These are phyloP conservation scores for Eristalis intricaria DNA, from an alignment of 2,888 invertebrate genomes.

Conservation along the genomic window DNA sequence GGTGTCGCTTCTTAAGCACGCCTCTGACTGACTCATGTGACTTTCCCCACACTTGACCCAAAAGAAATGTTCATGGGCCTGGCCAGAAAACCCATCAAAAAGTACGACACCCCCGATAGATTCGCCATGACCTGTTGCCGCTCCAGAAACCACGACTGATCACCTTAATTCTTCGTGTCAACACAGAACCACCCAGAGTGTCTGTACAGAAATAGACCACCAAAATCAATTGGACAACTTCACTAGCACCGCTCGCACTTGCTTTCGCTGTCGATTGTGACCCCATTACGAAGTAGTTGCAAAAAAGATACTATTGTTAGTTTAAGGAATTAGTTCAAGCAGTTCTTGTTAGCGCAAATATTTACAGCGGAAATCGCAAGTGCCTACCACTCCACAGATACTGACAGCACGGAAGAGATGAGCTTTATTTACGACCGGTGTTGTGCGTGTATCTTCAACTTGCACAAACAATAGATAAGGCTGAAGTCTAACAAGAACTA, in stretches of 20 bases:
- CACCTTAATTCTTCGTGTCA: too few relatives aligned
- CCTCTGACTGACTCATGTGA: too few relatives aligned
- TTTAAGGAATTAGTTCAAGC: neutral
- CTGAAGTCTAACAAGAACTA: neutral
- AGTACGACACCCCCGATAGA: too few relatives aligned
- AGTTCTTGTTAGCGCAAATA: neutral
- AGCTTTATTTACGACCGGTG: neutral
- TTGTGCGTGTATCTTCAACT: neutral
- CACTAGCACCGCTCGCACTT: neutral
- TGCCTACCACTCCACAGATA: neutral
- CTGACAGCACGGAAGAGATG: neutral
- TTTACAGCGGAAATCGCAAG: neutral
- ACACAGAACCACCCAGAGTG: too few relatives aligned
- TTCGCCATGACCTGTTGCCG: too few relatives aligned
- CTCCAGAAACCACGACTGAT: too few relatives aligned
- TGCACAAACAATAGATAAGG: neutral
- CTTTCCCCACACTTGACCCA: too few relatives aligned
- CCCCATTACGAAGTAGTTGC: neutral
- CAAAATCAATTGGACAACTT: neutral
- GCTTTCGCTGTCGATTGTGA: neutral
- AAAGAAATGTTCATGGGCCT: too few relatives aligned
- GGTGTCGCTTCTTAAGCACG: too few relatives aligned
- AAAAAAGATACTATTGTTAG: neutral
- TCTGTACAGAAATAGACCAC: too few relatives aligned
- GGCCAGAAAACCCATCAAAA: too few relatives aligned